Percentiles rank a stretch among this genome's conserved stretches.
Conservation (phyloP, 2,797 vertebrate species). For the Schizopygopsis malacanthus region DNA sequence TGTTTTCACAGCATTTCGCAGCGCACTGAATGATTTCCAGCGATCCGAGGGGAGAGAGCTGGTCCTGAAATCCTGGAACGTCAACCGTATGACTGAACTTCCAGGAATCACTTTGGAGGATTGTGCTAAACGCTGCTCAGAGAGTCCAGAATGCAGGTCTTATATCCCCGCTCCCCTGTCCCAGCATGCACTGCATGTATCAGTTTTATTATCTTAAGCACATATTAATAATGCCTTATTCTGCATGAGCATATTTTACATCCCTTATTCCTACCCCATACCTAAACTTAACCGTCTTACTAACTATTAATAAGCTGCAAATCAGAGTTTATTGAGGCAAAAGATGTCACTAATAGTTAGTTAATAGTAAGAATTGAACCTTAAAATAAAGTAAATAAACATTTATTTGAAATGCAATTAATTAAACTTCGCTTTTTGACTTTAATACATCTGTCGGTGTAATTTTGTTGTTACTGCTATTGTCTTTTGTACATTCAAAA, state of each 20-base stretch:
- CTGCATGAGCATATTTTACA: neutral
- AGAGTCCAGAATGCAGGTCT: conserved; percentile 84
- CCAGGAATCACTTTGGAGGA: conserved; percentile 77
- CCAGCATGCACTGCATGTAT: neutral
- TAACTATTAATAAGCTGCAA: neutral
- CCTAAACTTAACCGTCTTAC: neutral
- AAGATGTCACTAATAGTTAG: neutral
- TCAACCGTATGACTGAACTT: conserved; percentile 64
- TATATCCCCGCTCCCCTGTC: neutral
- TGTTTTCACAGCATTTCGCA: conserved; percentile 79
- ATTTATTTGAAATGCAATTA: neutral
- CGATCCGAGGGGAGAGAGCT: conserved; percentile 87
- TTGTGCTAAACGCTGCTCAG: conserved; percentile 83
- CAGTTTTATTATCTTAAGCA: neutral
- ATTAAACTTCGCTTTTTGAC: neutral
- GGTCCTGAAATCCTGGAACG: conserved; percentile 73
- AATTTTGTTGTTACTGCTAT: neutral
- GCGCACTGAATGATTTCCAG: conserved; percentile 92
- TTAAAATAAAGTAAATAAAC: neutral
- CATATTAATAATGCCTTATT: neutral
- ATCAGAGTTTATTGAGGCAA: neutral
- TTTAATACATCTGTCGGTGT: neutral
- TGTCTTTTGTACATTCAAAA: neutral
- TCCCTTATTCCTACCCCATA: neutral
- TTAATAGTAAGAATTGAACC: neutral